phyloP scores from a whole-genome alignment of 2,797 vertebrate species.

The Uromys caudimaculatus region DNA sequence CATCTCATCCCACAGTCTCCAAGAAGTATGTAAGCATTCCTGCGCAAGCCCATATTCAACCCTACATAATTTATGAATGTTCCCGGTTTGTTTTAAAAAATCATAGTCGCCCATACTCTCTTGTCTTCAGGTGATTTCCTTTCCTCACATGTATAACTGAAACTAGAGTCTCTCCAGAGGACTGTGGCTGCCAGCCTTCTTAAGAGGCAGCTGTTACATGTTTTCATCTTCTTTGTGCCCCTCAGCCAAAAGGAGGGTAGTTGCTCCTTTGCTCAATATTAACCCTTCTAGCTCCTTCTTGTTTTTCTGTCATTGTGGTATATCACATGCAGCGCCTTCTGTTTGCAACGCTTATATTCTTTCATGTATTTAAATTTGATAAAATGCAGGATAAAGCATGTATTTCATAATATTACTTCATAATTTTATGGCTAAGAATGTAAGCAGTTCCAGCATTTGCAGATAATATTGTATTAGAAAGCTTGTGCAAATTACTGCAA shows the following conservation, averaged over 20 bases:
- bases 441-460: not conserved
- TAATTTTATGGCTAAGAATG: not conserved
- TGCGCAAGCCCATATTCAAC: not conserved
- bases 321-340: not conserved
- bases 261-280: not conserved
- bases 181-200: not conserved
- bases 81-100: not conserved
- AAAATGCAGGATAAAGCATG: not conserved
- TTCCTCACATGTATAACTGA: not conserved
- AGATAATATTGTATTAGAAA: not conserved
- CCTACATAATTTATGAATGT: not conserved
- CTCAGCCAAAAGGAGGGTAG: not conserved
- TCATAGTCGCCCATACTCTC: not conserved
- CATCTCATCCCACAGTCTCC: not conserved
- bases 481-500: not conserved
- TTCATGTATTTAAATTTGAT: not conserved
- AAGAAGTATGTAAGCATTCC: not conserved
- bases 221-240: not conserved
- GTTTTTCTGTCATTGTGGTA: not conserved
- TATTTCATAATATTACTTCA: not conserved
- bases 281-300: not conserved
- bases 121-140: not conserved
- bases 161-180: not conserved
- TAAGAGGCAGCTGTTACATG: not conserved
- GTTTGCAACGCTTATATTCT: not conserved